Evolutionary conservation across 2,888 invertebrate genomes (phyloP), one percentile per base, ranked within the genome.

Genomic region (Xestia rhomboidea): DNA sequence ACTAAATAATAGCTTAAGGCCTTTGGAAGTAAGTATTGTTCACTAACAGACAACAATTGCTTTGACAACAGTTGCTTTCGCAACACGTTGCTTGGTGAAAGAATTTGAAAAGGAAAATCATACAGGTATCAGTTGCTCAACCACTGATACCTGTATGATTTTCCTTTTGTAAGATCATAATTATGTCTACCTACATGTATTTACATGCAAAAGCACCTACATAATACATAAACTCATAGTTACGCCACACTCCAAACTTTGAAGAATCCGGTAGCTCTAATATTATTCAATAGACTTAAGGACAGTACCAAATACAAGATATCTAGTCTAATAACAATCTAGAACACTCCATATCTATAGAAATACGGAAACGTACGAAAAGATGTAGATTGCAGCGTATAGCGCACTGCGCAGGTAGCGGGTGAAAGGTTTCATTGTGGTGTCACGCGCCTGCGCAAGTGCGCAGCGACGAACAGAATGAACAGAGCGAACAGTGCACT

Each of bases 391-490:
- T 80, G 79, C 72, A 84, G 82, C 81, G 81, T 76, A 75, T 63
- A 82, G 84, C 79, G 85, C 85, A 84, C 86, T 64, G 41, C 77
- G 85, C 84, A 84, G 86, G 87, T 89, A 88, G 87, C 87, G 89
- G 92, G 92, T 92, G 92, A 93, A 92, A 93, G 93, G 92, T 90
- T 86, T 91, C 91, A 92, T 93, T 93, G 92, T 92, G 90, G 88
- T 93, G 93, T 92, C 93, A 90, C 74, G 87, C 85, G 83, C 81
- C 71, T 38, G 84, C 73, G 77, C 72, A 38, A 46, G 62, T 62
- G 60, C 63, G 79, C 71, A 44, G 66, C 81, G 84, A 81, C 54
- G 78, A 66, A 68, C 67, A 63, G 73, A 62, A 27, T 38, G 63
- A 73, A 73, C 79, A 71, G 69, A n/a, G 64, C 54, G 74, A 74